Evolutionary conservation across 1,140 invertebrate genomes (phyloP).

Genomic region (Spodoptera frugiperda): DNA sequence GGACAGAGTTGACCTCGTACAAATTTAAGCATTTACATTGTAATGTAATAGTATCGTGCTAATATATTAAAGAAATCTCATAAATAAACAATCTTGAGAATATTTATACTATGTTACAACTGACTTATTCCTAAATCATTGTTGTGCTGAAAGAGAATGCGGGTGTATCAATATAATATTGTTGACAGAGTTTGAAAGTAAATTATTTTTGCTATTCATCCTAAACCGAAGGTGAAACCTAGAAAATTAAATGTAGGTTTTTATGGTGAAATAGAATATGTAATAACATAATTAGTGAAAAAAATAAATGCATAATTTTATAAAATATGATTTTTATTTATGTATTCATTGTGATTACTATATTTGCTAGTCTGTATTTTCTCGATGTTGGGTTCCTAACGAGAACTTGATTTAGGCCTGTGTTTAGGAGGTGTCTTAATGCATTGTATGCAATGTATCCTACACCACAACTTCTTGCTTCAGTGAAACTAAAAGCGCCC

Average conservation of each 20-base stretch:
- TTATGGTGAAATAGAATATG: conserved; percentile 44
- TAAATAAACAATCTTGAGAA: conserved; percentile 12
- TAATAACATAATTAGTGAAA: conserved; percentile 42
- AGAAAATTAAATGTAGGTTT: conserved; percentile 58
- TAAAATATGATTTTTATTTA: conserved; percentile 61
- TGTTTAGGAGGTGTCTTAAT: conserved; percentile 82
- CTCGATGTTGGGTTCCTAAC: conserved; percentile 72
- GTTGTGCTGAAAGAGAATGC: conserved; percentile 12
- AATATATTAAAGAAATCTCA: conserved; percentile 37
- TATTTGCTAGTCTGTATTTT: conserved; percentile 72
- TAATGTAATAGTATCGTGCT: conserved; percentile 30
- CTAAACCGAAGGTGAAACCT: conserved; percentile 52
- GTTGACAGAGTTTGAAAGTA: conserved; percentile 40
- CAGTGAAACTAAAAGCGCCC: conserved; percentile 90
- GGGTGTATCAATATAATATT: conserved; percentile 25
- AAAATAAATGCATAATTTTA: conserved; percentile 51
- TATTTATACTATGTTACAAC: conserved; percentile 27
- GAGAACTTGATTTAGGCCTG: conserved; percentile 65
- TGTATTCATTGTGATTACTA: conserved; percentile 63
- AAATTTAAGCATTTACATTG: conserved; percentile 48
- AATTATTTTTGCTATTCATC: conserved; percentile 54
- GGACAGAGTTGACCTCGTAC: conserved; percentile 43
- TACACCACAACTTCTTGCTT: conserved; percentile 88
- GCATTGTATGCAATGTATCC: conserved; percentile 89
- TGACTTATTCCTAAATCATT: conserved; percentile 2